phyloP scores from a whole-genome alignment of 1,140 invertebrate genomes.

The Drosophila repletoides region DNA sequence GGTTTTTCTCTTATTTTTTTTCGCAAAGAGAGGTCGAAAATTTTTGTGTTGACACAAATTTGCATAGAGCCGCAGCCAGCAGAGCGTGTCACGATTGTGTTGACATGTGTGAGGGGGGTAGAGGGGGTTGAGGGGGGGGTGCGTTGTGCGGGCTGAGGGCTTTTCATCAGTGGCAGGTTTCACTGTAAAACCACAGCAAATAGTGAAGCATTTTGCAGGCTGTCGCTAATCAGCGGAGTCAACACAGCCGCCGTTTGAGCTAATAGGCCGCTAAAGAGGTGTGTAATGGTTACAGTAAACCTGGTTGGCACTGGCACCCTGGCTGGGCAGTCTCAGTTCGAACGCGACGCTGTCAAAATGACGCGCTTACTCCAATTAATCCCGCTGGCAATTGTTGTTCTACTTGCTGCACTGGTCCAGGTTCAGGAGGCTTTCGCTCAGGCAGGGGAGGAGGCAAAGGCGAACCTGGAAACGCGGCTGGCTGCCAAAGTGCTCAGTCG shows the following conservation, averaged over 20 bases:
- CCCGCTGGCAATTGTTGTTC: not conserved
- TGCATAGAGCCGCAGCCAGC: constrained; percentile 41
- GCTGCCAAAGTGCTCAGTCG: constrained; percentile 57
- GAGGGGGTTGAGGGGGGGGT: no score
- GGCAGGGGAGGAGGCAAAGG: not conserved
- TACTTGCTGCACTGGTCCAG: not conserved
- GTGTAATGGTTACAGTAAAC: no score
- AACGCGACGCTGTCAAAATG: constrained; percentile 46
- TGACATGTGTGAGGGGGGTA: constrained; percentile 8
- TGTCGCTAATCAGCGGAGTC: constrained; percentile 57
- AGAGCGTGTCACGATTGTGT: constrained; percentile 34
- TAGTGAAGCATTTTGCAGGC: constrained; percentile 28
- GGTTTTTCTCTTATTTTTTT: constrained; percentile 14
- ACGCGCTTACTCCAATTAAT: constrained; percentile 6
- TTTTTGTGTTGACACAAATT: constrained; percentile 48
- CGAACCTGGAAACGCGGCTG: constrained; percentile 9
- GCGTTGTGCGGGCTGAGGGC: no score
- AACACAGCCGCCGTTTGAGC: constrained; percentile 52
- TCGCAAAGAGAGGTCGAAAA: not conserved
- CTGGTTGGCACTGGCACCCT: no score
- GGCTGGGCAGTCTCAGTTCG: constrained; percentile 37
- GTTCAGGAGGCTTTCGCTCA: no score
- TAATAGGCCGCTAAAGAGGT: constrained; percentile 37
- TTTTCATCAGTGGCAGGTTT: no score
- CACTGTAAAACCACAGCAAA: constrained; percentile 20